phyloP scores from a whole-genome alignment of 2,888 invertebrate species.

The Thereva nobilitata region DNA sequence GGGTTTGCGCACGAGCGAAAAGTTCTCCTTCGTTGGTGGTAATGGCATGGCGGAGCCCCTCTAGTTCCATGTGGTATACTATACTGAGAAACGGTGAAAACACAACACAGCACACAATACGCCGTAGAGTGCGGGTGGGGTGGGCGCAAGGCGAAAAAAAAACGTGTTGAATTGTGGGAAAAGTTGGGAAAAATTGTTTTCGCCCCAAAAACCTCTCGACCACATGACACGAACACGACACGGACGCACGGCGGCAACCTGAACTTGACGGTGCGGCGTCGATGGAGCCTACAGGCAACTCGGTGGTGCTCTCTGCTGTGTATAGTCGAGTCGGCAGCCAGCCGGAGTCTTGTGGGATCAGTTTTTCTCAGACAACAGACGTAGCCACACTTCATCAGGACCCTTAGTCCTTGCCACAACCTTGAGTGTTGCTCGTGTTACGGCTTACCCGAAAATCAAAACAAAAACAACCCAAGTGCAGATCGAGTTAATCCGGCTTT shows the following conservation, averaged over 20 bases:
- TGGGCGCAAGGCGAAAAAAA: conserved; percentile 9
- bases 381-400: conserved; percentile 6
- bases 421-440: conserved; percentile 14
- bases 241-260: too few relatives aligned
- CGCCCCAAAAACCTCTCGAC: conserved; percentile 3
- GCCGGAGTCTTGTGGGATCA: background rate
- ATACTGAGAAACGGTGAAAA: background rate
- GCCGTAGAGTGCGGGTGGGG: background rate
- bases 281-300: too few relatives aligned
- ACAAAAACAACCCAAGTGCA: too few relatives aligned
- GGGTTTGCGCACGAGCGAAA: too few relatives aligned
- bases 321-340: too few relatives aligned
- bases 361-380: conserved; percentile 6
- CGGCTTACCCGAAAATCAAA: background rate
- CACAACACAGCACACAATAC: background rate
- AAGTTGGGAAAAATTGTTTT: conserved; percentile 10
- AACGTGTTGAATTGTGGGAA: conserved; percentile 20
- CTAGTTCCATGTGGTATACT: too few relatives aligned
- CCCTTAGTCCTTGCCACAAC: background rate
- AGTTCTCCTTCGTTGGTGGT: too few relatives aligned
- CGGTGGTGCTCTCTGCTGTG: too few relatives aligned
- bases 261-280: too few relatives aligned
- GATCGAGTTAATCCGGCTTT: too few relatives aligned
- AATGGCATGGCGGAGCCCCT: too few relatives aligned
- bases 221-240: background rate